Base-by-base conservation (phyloP, 2,888 invertebrate genomes). In the Microplitis deprimator region DNA sequence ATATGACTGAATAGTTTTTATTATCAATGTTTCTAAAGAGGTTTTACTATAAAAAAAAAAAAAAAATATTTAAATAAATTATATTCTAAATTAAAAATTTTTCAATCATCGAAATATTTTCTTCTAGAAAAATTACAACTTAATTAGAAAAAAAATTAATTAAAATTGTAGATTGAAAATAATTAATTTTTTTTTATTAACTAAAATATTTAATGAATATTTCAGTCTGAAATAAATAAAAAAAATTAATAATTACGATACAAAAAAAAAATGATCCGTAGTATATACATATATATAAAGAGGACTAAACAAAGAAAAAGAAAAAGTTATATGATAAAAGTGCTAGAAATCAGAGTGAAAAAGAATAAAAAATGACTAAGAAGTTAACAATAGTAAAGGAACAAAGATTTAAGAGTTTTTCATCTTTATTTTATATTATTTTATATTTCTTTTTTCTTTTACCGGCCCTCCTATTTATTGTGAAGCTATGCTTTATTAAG, bases 41-140 rank as follows among this genome's bases (percentile, higher is more conserved):
- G 6, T 16, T 62, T 62, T 64, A 20, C 64, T 16, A 64, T 17
- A 20, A 62, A 64, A 64, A 64, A 64, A 64, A 62, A 20, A 64
- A 8, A 6, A 5, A 64, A 50, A 50, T 13, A 50, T 29, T 29
- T 29, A 29, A 29, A 29, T 29, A 29, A 29, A 29, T 29, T 29
- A 29, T 29, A 1, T 0, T 29, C 3, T 29, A 29, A 29, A 29
- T 29, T 29, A 29, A 29, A 29, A 29, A 29, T 4, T 29, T 29
- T 29, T 29, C 4, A 20, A 20, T 20, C 4, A 29, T 29, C 29
- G 3, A 29, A 29, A 29, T 29, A 29, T 29, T 29, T 29, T 29
- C 29, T 29, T 29, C 29, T 29, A 4, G 4, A 4, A 29, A 29
- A 29, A 29, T 29, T 29, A 29, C 29, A 29, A 29, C 29, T 3